Percentiles rank a stretch among this genome's conserved stretches.
Conservation (phyloP, 35 echinoderm and acorn worm genomes). For the Ptychodera flava region DNA sequence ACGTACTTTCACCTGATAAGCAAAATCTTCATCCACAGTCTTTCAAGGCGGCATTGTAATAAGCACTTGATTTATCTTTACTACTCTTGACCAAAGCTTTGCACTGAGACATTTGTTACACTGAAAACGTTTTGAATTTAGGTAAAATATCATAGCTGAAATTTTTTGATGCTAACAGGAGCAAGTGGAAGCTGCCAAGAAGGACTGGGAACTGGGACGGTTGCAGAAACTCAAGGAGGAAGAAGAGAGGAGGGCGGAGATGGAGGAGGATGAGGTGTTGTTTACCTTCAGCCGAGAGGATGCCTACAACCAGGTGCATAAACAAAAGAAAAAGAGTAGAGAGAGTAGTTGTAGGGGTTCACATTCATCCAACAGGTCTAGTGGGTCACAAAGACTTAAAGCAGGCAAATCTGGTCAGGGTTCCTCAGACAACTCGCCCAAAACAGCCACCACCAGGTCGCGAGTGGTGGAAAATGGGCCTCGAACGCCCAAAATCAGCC, state of each 20-base stretch:
- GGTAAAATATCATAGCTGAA: too few relatives aligned
- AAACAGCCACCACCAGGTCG: not conserved
- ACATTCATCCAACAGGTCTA: not conserved
- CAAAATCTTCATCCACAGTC: too few relatives aligned
- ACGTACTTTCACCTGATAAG: too few relatives aligned
- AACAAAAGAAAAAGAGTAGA: slow-evolving; percentile 28
- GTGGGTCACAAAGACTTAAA: not conserved
- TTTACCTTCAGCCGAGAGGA: slow-evolving; percentile 85
- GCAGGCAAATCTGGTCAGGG: not conserved
- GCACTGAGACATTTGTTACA: too few relatives aligned
- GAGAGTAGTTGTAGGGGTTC: not conserved
- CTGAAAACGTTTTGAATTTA: too few relatives aligned
- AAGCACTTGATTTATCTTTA: too few relatives aligned
- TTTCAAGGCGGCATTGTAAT: too few relatives aligned
- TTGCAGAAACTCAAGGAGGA: slow-evolving; percentile 77
- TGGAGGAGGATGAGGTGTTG: slow-evolving; percentile 92
- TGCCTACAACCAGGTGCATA: slow-evolving; percentile 96
- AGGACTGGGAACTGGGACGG: slow-evolving; percentile 87
- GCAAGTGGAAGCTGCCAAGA: slow-evolving; percentile 85
- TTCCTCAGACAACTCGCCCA: not conserved
- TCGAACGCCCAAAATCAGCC: not conserved
- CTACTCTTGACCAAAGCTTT: too few relatives aligned
- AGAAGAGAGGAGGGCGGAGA: slow-evolving; percentile 76
- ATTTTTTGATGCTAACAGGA: slow-evolving; percentile 72
- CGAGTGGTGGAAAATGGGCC: not conserved